Evolutionary conservation across 2,888 invertebrate genomes (phyloP).

Genomic region (Drosophila melanosoma): DNA sequence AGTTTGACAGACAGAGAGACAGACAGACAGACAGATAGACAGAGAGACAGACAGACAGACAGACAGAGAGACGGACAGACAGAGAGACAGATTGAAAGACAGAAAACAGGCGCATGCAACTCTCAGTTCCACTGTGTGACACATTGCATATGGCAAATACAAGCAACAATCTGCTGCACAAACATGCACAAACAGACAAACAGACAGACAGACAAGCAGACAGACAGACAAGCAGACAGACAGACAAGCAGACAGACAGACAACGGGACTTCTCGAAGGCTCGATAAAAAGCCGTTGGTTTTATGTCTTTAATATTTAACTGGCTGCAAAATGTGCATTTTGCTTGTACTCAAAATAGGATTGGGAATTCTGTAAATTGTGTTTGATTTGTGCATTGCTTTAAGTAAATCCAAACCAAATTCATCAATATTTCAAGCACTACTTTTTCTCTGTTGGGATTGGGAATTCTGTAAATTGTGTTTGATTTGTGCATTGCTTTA

Average conservation of each 20-base stretch:
- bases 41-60: too few relatives aligned
- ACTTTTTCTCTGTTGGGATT: background rate
- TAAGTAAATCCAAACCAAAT: background rate
- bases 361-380: conserved; percentile 4
- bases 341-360: background rate
- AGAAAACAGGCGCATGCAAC: conserved; percentile 23
- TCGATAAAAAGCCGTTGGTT: conserved; percentile 19
- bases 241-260: conserved; percentile 17
- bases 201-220: conserved; percentile 24
- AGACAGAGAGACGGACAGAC: background rate
- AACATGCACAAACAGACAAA: conserved; percentile 12
- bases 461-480: conserved; percentile 5
- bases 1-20: conserved; percentile 48
- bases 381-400: conserved; percentile 1
- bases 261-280: conserved; percentile 6
- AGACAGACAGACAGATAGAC: background rate
- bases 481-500: background rate
- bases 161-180: conserved; percentile 32
- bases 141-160: conserved; percentile 36
- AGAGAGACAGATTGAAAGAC: background rate
- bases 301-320: conserved; percentile 43
- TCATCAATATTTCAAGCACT: background rate
- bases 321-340: conserved; percentile 13
- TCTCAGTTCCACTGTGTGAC: conserved; percentile 32
- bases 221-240: conserved; percentile 20